Evolutionary conservation across 30 jellyfish, hydroid and myxozoan genomes (phyloP), one percentile per base, ranked within the genome.

Genomic region (Cassiopea andromeda): DNA sequence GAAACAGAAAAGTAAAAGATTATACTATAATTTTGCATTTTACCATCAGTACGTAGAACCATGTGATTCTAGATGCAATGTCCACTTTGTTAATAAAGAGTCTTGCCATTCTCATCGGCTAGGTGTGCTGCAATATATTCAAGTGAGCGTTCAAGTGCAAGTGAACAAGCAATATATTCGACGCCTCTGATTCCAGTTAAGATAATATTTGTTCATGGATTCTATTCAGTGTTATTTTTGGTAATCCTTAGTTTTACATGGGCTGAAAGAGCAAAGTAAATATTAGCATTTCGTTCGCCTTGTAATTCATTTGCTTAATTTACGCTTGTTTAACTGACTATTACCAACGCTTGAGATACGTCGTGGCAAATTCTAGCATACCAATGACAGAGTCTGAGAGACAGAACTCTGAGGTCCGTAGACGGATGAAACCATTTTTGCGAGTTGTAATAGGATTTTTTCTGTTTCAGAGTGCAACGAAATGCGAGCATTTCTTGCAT

Each of bases 41-140:
- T 78, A 87, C 94, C 94, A 87, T 68, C n/a, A 87, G 74, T 38
- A 59, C 94, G 60, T 87, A 87, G 81, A 87, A 87, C 94, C 94
- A 87, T 4, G 94, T 71, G 18, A 89, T 58, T 60, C 89, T 67
- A 17, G 90, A 87, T 43, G 85, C 89, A 48, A 87, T 87, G 58
- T 87, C 94, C 2, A 7, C 69, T 78, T 78, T 87, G 54, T 87
- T 90, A 19, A 87, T 87, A 86, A 71, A 87, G 61, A 87, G 19
- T 69, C 66, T 71, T 46, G 94, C 94, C 94, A 87, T 87, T 45
- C 17, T 48, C 71, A 43, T 6, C 68, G 5, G 15, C 60, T 18
- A 16, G 69, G 3, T 50, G 8, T 16, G 14, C 46, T 75, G 46
- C 44, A 46, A 75, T 54, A 18, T 38, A 18, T 27, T 27, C 38